phyloP scores from a whole-genome alignment of 2,797 vertebrate species.

The Alectoris magna region DNA sequence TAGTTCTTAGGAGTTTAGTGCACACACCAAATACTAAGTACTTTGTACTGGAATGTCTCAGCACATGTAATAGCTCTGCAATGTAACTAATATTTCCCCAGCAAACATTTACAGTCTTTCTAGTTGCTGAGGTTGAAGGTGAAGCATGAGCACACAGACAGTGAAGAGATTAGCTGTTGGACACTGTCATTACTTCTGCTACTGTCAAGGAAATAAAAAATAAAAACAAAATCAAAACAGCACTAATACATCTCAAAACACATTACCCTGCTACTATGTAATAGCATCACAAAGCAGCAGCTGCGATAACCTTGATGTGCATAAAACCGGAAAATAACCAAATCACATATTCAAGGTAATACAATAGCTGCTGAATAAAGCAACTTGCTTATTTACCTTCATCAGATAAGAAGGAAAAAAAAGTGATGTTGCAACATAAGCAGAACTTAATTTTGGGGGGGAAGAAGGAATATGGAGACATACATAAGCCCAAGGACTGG shows the following conservation, averaged over 20 bases:
- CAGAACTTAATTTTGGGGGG: not conserved
- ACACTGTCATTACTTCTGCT: conserved; percentile 52
- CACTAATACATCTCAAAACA: conserved; percentile 36
- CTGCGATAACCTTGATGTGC: conserved; percentile 49
- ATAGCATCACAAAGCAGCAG: conserved; percentile 27
- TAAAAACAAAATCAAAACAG: not conserved
- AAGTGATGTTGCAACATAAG: not conserved
- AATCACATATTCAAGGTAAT: conserved; percentile 39
- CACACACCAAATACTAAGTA: not conserved
- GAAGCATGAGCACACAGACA: conserved; percentile 37
- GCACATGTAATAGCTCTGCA: conserved; percentile 2
- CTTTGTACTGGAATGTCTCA: conserved; percentile 8
- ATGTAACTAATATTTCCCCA: conserved; percentile 36
- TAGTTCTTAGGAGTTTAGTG: conserved; percentile 21
- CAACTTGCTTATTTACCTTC: conserved; percentile 19
- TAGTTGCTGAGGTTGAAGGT: conserved; percentile 42
- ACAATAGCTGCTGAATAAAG: conserved; percentile 53
- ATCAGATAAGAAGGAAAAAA: not conserved
- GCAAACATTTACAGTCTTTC: conserved; percentile 21
- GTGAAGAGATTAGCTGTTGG: conserved; percentile 31
- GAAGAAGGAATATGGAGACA: not conserved
- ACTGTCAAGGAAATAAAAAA: not conserved
- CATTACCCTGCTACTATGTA: conserved; percentile 39
- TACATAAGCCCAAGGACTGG: not conserved
- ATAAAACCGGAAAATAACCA: conserved; percentile 48